Evolutionary conservation across 2,113 vertebrate genomes (phyloP).

Genomic region (Panthera uncia): DNA sequence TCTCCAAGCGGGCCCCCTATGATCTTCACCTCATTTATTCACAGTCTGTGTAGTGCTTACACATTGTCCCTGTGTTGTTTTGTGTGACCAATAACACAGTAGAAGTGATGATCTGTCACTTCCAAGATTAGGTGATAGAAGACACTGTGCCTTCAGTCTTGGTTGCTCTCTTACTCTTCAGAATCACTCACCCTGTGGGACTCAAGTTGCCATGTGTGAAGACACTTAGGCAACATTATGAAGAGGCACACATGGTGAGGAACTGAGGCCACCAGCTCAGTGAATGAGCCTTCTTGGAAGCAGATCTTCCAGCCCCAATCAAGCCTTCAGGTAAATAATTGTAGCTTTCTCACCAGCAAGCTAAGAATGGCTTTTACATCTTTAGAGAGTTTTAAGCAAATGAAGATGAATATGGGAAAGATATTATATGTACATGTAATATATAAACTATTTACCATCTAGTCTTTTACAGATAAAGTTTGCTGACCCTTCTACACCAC

Average conservation of each 20-base stretch:
- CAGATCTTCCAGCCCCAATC: not conserved
- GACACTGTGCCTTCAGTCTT: not conserved
- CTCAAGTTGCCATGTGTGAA: not conserved
- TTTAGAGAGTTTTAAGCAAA: not conserved
- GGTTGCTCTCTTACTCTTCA: not conserved
- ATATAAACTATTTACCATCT: not conserved
- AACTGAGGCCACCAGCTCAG: not conserved
- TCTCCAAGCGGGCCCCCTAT: not conserved
- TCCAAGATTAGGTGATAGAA: conserved; percentile 4
- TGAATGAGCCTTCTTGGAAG: not conserved
- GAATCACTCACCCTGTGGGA: not conserved
- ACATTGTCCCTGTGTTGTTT: not conserved
- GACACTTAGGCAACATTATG: not conserved
- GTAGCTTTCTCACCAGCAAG: not conserved
- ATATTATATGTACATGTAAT: not conserved
- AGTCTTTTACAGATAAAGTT: not conserved
- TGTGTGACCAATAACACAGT: not conserved
- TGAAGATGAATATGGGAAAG: not conserved
- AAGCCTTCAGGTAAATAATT: not conserved
- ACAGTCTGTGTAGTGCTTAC: not conserved
- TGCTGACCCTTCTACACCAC: not conserved
- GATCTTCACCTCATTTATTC: not conserved
- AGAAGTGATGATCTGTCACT: not conserved
- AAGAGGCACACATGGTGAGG: not conserved
- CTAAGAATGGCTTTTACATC: not conserved